phyloP scores from a whole-genome alignment of 2,888 invertebrate genomes.

The Drosophila acutilabella region DNA sequence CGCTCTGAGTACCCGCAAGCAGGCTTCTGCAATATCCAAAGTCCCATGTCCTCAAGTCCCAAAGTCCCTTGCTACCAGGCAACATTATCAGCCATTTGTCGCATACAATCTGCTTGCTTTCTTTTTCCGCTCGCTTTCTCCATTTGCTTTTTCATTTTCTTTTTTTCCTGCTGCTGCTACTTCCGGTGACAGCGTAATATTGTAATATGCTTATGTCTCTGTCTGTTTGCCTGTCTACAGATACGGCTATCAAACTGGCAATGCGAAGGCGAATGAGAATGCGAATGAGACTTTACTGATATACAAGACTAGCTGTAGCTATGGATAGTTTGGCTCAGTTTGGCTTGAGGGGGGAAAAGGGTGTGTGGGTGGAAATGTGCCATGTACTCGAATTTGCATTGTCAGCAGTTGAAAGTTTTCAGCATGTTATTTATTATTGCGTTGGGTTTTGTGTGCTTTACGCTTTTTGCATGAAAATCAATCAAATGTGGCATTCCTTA shows the following conservation, averaged over 20 bases:
- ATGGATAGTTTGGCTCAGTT: slow-evolving; percentile 25
- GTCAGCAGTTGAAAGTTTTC: slow-evolving; percentile 78
- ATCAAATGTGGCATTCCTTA: slow-evolving; percentile 27
- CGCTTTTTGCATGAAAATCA: slow-evolving; percentile 30
- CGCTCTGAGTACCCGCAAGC: not conserved
- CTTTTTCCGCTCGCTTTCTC: slow-evolving; percentile 57
- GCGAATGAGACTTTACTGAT: slow-evolving; percentile 36
- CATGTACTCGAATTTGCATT: slow-evolving; percentile 66
- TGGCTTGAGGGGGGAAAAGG: not conserved
- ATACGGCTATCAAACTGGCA: slow-evolving; percentile 55
- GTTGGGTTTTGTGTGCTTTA: slow-evolving; percentile 29
- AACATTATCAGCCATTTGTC: slow-evolving; percentile 81
- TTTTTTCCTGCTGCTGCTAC: slow-evolving; percentile 55
- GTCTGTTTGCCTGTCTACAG: slow-evolving; percentile 64
- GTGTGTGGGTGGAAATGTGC: not conserved
- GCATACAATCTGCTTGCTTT: slow-evolving; percentile 80
- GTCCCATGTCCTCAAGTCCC: slow-evolving; percentile 34
- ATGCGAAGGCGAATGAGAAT: slow-evolving; percentile 36
- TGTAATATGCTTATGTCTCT: slow-evolving; percentile 82
- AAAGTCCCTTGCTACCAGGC: slow-evolving; percentile 48
- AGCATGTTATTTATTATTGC: slow-evolving; percentile 80
- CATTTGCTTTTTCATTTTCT: slow-evolving; percentile 26
- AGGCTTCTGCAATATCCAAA: slow-evolving; percentile 14
- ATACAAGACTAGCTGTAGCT: slow-evolving; percentile 31
- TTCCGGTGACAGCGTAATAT: slow-evolving; percentile 82